These are phyloP conservation scores for Myotis planiceps DNA, from an alignment of 2,797 vertebrate genomes.

Conservation along the genomic window DNA sequence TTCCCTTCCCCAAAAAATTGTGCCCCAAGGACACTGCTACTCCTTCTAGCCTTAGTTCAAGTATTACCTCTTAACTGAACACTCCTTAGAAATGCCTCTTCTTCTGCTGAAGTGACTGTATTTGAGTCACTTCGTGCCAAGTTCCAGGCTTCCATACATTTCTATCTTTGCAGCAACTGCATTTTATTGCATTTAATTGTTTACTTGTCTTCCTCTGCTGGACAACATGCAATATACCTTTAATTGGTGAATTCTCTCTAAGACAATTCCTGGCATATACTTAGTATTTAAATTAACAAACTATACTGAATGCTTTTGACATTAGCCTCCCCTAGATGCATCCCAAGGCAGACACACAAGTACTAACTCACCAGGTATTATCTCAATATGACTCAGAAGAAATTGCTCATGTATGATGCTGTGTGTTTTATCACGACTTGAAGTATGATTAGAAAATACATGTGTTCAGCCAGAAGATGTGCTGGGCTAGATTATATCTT, in stretches of 20 bases:
- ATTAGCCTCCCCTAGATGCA: not conserved
- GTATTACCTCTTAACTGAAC: not conserved
- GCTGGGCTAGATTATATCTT: not conserved
- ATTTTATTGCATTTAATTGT: not conserved
- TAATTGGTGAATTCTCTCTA: not conserved
- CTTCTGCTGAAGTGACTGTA: not conserved
- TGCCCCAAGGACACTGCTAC: not conserved
- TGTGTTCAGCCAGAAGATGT: not conserved
- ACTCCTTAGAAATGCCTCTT: not conserved
- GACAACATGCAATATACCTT: not conserved
- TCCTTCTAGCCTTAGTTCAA: not conserved
- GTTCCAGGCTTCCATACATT: not conserved
- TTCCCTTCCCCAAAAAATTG: not conserved
- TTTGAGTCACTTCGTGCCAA: not conserved
- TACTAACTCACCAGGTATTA: not conserved
- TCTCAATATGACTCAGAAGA: not conserved
- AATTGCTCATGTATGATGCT: not conserved
- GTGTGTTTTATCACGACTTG: not conserved
- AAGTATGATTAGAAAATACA: not conserved
- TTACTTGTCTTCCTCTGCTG: not conserved
- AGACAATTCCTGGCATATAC: not conserved
- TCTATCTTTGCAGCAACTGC: not conserved
- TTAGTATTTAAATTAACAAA: not conserved
- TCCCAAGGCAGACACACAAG: not conserved
- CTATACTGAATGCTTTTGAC: not conserved